Conservation (phyloP, 2,888 invertebrate species). For the Callinectes sapidus region DNA sequence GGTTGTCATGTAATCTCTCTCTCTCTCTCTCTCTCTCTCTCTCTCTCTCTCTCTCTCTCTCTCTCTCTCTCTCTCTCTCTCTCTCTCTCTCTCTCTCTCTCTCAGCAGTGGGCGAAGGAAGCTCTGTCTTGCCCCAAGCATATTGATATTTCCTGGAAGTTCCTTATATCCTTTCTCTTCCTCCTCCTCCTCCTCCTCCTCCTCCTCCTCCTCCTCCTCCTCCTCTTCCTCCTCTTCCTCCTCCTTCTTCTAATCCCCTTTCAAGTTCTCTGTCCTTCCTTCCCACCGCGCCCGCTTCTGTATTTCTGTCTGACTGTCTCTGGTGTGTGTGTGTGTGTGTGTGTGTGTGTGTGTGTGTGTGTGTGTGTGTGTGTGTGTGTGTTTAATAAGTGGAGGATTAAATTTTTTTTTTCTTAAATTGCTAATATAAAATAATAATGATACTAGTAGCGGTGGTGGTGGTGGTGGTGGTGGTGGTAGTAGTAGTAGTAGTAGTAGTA, state of each 20-base stretch:
- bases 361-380: too few relatives aligned
- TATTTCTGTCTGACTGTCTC: neutral
- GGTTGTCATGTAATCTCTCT: too few relatives aligned
- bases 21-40: slow-evolving; percentile 25
- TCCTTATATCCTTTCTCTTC: neutral
- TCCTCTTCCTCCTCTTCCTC: neutral
- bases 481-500: neutral
- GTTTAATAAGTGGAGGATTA: too few relatives aligned
- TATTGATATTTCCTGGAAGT: neutral
- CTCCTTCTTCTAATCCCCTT: neutral
- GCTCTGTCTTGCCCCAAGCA: neutral
- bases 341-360: too few relatives aligned
- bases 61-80: slow-evolving; percentile 25
- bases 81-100: slow-evolving; percentile 16
- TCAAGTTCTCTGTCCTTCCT: neutral
- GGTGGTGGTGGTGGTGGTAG: neutral
- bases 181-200: neutral
- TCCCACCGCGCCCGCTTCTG: neutral
- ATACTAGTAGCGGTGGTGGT: neutral
- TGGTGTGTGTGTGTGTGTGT: too few relatives aligned
- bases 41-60: slow-evolving; percentile 25
- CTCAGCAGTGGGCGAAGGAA: neutral
- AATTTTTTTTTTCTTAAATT: neutral
- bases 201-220: neutral
- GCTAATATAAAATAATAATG: neutral